Conservation (phyloP, 2,888 invertebrate species). For the Hybos culiciformis region DNA sequence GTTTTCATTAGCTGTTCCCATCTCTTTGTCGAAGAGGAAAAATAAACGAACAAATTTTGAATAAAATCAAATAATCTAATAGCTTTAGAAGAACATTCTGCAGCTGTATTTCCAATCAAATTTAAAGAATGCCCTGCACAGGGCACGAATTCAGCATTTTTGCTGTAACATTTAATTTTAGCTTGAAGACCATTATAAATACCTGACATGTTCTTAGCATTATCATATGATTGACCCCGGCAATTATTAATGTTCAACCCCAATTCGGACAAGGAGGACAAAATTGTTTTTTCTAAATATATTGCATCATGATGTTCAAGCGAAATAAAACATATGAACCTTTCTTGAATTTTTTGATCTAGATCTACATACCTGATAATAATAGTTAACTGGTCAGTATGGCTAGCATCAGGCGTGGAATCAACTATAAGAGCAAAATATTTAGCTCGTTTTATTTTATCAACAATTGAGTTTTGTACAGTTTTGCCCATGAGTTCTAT, state of each 20-base stretch:
- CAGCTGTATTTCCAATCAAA: background rate
- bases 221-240: conserved; percentile 6
- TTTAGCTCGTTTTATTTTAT: background rate
- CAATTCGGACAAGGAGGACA: background rate
- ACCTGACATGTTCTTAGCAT: conserved; percentile 7
- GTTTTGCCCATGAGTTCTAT: background rate
- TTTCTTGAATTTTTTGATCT: background rate
- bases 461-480: background rate
- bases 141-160: background rate
- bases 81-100: background rate
- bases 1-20: background rate
- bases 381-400: conserved; percentile 5
- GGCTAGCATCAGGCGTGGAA: conserved; percentile 2
- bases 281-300: background rate
- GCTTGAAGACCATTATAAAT: conserved; percentile 4
- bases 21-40: background rate
- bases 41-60: conserved; percentile 2
- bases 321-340: background rate
- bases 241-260: conserved; percentile 1
- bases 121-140: background rate
- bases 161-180: background rate
- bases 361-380: conserved; percentile 2
- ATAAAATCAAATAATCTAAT: background rate
- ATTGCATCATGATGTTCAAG: background rate
- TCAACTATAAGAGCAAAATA: conserved; percentile 3